A percentile compares a stretch with the other conserved stretches of the same genome.
Evolutionary conservation across 2,888 invertebrate species (phyloP).

Genomic region (Alentia gelatinosa): DNA sequence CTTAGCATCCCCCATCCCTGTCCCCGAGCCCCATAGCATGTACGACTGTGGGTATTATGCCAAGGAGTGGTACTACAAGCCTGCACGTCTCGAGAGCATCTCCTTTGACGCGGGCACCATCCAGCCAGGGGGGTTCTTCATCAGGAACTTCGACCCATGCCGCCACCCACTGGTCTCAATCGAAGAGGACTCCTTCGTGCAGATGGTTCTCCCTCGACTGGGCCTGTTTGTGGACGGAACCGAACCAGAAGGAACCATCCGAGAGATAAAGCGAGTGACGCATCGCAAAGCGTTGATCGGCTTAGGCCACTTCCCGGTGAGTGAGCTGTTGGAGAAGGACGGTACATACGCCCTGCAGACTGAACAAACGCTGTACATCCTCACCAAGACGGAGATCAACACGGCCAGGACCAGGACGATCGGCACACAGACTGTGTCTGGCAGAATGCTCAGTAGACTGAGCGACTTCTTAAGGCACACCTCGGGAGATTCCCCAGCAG

Average conservation of each 20-base stretch:
- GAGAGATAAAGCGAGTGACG: neutral
- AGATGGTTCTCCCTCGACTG: neutral
- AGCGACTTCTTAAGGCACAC: no score
- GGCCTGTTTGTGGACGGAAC: neutral
- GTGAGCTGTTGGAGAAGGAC: neutral
- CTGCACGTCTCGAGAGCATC: neutral
- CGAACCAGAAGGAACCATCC: neutral
- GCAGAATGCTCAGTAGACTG: no score
- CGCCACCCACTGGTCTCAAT: neutral
- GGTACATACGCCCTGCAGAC: neutral
- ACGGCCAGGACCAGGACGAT: neutral
- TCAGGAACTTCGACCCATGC: neutral
- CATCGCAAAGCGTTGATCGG: neutral
- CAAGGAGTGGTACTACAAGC: neutral
- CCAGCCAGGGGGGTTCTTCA: neutral
- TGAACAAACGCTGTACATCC: neutral
- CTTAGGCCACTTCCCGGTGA: neutral
- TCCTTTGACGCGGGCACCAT: neutral
- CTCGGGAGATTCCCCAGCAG: no score
- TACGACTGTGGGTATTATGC: neutral
- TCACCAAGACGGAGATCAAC: neutral
- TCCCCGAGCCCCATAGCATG: neutral
- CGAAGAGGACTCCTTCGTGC: neutral
- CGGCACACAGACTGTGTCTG: neutral
- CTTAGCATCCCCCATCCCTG: neutral